A percentile compares a stretch with the other conserved stretches of the same genome.
These are phyloP conservation scores for Cataglyphis livida DNA, from an alignment of 2,888 invertebrate genomes.

Conservation along the genomic window DNA sequence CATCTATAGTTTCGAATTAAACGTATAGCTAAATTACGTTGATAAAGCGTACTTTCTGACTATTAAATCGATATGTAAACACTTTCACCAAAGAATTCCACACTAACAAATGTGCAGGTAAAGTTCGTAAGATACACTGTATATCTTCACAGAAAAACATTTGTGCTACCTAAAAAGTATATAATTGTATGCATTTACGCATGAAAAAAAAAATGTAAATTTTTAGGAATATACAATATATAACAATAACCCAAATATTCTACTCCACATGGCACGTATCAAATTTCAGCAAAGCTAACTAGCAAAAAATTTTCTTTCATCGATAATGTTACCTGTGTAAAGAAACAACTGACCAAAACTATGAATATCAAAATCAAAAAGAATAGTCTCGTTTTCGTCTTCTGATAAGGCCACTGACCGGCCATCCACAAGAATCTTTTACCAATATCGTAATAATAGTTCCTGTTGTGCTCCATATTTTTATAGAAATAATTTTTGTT, in stretches of 20 bases:
- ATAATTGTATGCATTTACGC: too few species aligned
- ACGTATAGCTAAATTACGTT: neutral
- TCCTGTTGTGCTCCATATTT: neutral
- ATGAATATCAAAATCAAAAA: neutral
- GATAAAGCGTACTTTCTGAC: slow-evolving; percentile 1
- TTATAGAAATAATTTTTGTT: neutral
- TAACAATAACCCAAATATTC: neutral
- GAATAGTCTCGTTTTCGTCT: neutral
- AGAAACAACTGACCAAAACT: neutral
- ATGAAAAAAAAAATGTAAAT: neutral
- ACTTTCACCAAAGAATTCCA: slow-evolving; percentile 3
- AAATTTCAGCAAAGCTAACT: neutral
- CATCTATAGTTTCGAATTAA: neutral
- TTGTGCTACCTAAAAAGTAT: slow-evolving; percentile 12
- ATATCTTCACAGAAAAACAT: neutral
- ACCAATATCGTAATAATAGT: slow-evolving; percentile 11
- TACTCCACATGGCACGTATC: neutral
- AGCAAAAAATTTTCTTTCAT: neutral
- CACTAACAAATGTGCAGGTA: neutral
- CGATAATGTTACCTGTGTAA: slow-evolving; percentile 27
- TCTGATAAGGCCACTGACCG: slow-evolving; percentile 43
- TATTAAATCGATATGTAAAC: slow-evolving; percentile 13
- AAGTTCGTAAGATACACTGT: slow-evolving; percentile 21
- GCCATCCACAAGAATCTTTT: neutral
- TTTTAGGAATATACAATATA: neutral